Conservation (phyloP, 1,140 invertebrate species). For the Camponotus vicinus region DNA sequence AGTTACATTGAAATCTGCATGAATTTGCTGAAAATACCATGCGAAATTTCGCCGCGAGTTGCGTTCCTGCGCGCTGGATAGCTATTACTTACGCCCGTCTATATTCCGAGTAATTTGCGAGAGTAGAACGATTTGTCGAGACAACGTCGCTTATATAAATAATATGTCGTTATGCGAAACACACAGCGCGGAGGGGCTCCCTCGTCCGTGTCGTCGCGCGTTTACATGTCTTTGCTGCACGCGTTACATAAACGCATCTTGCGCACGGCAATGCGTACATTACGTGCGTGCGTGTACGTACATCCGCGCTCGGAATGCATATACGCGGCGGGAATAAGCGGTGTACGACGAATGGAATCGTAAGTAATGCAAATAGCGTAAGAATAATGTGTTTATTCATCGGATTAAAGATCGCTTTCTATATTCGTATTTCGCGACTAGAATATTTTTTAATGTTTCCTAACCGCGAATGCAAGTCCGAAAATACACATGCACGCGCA, state of each 20-base stretch:
- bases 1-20: slow-evolving; percentile 16
- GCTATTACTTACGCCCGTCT: slow-evolving; percentile 65
- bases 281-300: no score
- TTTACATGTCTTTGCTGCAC: slow-evolving; percentile 70
- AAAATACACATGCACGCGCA: no score
- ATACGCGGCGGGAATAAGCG: slow-evolving; percentile 45
- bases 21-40: slow-evolving; percentile 49
- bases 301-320: not conserved
- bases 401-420: slow-evolving; percentile 40
- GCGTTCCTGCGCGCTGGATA: slow-evolving; percentile 24
- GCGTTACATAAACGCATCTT: slow-evolving; percentile 70
- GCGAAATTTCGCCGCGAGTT: slow-evolving; percentile 24
- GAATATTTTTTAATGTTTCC: slow-evolving; percentile 17
- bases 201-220: slow-evolving; percentile 52
- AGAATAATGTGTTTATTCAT: slow-evolving; percentile 48
- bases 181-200: slow-evolving; percentile 23
- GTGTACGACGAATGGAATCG: slow-evolving; percentile 38
- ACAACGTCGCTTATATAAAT: slow-evolving; percentile 76
- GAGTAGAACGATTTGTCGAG: slow-evolving; percentile 71
- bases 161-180: slow-evolving; percentile 76
- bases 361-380: slow-evolving; percentile 40
- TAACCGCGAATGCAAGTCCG: not conserved
- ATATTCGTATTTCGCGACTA: not conserved
- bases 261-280: slow-evolving; percentile 12
- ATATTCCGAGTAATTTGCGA: slow-evolving; percentile 66